These are phyloP conservation scores for Cyanoderma ruficeps DNA, from an alignment of 2,113 vertebrate genomes.

Conservation along the genomic window DNA sequence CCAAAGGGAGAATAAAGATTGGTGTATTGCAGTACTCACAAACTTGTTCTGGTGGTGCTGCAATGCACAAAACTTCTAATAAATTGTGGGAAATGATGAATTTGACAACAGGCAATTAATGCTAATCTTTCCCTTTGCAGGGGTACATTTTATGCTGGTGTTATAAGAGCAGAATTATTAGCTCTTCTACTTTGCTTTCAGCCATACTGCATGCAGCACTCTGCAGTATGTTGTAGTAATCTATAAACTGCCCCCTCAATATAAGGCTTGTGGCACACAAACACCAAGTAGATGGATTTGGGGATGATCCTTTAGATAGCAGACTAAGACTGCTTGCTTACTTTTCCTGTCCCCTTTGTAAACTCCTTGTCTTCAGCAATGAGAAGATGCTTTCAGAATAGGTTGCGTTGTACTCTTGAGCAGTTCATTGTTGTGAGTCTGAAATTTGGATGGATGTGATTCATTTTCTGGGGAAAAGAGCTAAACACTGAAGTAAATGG, in stretches of 20 bases:
- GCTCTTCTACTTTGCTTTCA: not conserved
- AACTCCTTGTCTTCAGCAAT: not conserved
- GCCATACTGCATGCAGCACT: not conserved
- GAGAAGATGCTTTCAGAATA: not conserved
- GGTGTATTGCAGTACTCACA: slow-evolving; percentile 48
- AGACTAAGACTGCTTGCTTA: not conserved
- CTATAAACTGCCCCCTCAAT: not conserved
- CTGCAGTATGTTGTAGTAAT: not conserved
- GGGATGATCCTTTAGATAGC: not conserved
- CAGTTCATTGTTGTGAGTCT: slow-evolving; percentile 36
- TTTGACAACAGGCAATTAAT: slow-evolving; percentile 65
- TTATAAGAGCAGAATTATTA: slow-evolving; percentile 38
- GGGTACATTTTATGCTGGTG: slow-evolving; percentile 42
- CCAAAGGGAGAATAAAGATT: slow-evolving; percentile 53
- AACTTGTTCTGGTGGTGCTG: slow-evolving; percentile 40
- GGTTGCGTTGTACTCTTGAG: slow-evolving; percentile 20
- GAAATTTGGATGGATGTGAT: slow-evolving; percentile 51
- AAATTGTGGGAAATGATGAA: slow-evolving; percentile 54
- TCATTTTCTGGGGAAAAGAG: slow-evolving; percentile 52
- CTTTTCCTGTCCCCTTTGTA: not conserved
- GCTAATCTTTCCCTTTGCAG: slow-evolving; percentile 47
- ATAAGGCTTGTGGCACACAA: not conserved
- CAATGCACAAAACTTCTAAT: slow-evolving; percentile 55
- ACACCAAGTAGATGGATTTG: not conserved
- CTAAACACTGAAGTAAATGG: slow-evolving; percentile 36